Evolutionary conservation across 2,113 vertebrate genomes (phyloP), one percentile per base, ranked within the genome.

Genomic region (Sceloporus undulatus): DNA sequence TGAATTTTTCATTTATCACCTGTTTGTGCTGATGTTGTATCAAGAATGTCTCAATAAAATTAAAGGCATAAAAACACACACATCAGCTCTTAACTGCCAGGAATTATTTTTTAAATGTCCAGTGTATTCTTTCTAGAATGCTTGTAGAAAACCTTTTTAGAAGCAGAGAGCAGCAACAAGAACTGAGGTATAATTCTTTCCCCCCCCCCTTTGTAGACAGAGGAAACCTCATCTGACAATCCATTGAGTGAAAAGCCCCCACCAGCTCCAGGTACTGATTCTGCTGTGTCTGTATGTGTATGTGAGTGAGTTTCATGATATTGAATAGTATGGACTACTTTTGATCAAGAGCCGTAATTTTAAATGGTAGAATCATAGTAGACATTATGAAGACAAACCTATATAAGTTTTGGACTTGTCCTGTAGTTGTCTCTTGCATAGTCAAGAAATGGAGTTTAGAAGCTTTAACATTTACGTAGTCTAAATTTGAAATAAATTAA

Each of bases 201-300:
- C 52, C 92, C 94, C 94, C 62, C 92, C 48, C 66, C 92, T 91
- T 77, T 74, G 21, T 88, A 98, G 98, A 94, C 91, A 81, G 82
- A 90, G 85, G 93, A 95, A 48, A 2, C 84, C 25, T 86, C 82
- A 85, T 42, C 79, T 79, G 92, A 91, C 90, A 95, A 91, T 82
- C 86, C 81, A 1, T 10, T 93, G 23, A 0, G 79, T 87, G 90
- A 87, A 56, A 96, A 96, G 84, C 96, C 95, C 71, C 93, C 94
- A 0, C 95, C 91, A 29, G 96, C 95, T 65, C 95, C 97, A 97
- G 98, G 98, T 98, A 97, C 40, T 74, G 48, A 14, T n/a, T 73
- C 65, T 87, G 42, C 9, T 66, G 38, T 1, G 2, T 25, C 2
- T 62, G 59, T 62, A 14, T 83, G 21, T 25, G 29, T 84, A 2